Conservation (phyloP, 1,140 invertebrate species). For the Amyelois transitella region DNA sequence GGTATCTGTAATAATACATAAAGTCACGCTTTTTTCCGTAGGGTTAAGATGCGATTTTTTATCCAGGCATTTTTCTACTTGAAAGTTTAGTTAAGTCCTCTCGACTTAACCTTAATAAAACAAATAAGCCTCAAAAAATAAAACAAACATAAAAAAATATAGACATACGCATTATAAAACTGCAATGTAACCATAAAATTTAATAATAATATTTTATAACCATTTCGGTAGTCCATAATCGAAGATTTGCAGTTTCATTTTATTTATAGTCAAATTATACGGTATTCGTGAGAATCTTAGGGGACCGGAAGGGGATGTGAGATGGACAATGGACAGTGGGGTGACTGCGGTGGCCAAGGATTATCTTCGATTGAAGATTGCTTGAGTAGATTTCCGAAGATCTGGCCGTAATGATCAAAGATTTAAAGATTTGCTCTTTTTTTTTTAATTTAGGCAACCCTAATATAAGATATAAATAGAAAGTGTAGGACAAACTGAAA, state of each 20-base stretch:
- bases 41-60: too few species aligned
- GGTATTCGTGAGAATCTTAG: conserved; percentile 44
- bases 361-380: conserved; percentile 9
- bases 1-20: too few species aligned
- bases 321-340: conserved; percentile 1
- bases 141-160: too few species aligned
- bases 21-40: too few species aligned
- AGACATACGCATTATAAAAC: too few species aligned
- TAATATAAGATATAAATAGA: too few species aligned
- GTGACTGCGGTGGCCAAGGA: not conserved
- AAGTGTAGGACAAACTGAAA: too few species aligned
- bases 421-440: not conserved
- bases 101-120: too few species aligned
- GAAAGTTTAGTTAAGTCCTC: too few species aligned
- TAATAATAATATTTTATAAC: not conserved
- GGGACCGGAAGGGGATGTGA: conserved; percentile 7
- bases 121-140: too few species aligned
- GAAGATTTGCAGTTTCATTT: conserved; percentile 45
- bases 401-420: not conserved
- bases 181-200: not conserved
- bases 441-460: not conserved
- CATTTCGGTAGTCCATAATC: not conserved
- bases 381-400: conserved; percentile 22
- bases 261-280: conserved; percentile 66
- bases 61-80: too few species aligned